Evolutionary conservation across 2,888 invertebrate genomes (phyloP).

Genomic region (Drosophila demipolita): DNA sequence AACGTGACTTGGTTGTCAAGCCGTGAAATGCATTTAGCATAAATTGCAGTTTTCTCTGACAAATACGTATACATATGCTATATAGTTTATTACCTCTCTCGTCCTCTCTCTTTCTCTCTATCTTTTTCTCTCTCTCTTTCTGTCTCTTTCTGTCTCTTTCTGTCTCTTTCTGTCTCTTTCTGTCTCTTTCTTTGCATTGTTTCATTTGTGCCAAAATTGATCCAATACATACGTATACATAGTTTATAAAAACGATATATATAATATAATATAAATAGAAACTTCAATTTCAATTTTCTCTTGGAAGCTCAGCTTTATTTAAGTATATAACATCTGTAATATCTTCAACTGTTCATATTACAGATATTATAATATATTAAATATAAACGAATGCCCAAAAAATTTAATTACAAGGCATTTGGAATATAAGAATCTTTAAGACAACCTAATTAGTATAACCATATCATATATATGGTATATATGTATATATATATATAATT

Average conservation of each 20-base stretch:
- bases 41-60: constrained; percentile 48
- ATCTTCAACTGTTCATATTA: neutral
- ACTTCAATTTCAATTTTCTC: neutral
- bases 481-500: no score
- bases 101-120: neutral
- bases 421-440: neutral
- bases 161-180: neutral
- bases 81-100: neutral
- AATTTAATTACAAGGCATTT: neutral
- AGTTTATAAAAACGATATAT: no score
- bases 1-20: constrained; percentile 64
- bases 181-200: neutral
- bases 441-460: neutral
- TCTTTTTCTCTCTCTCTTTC: no score
- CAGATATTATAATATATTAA: neutral
- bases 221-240: no score
- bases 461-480: neutral
- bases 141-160: no score
- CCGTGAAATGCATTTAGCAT: constrained; percentile 61
- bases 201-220: neutral
- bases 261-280: no score
- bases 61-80: constrained; percentile 23
- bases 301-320: neutral
- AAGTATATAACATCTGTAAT: neutral
- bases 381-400: neutral